Evolutionary conservation across 2,888 invertebrate genomes (phyloP), one percentile per base, ranked within the genome.

Genomic region (Macrophya annulata): DNA sequence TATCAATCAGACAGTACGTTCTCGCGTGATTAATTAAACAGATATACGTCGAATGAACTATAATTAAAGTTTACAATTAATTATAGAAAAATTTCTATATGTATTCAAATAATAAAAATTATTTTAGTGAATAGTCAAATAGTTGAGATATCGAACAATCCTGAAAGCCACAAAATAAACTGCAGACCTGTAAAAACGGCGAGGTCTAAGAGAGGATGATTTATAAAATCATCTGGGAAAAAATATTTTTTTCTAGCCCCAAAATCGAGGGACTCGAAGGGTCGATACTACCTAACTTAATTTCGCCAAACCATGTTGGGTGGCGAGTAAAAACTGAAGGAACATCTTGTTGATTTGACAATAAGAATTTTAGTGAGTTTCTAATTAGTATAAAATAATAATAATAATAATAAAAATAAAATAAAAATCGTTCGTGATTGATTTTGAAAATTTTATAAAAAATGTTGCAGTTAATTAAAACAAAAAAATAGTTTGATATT

Each of bases 121-220:
- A 31, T 31, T 31, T 31, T 3, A 31, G 31, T 21, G n/a, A 10
- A 62, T n/a, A 21, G n/a, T n/a, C n/a, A n/a, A n/a, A n/a, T n/a
- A n/a, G n/a, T n/a, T n/a, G n/a, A n/a, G n/a, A 21, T n/a, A n/a
- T 17, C n/a, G 21, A 43, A 72, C 43, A 5, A 43, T 43, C 43
- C 12, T 9, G 31, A 77, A 77, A 77, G 51, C 51, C 77, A 37
- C 77, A 77, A 51, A 77, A 77, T 77, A 55, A 55, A n/a, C 17
- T 55, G 12, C 12, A 12, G 21, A 43, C 51, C 77, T 51, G 31
- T 43, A 17, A 37, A 55, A n/a, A 17, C 43, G 72, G 43, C n/a
- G 72, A 43, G 55, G 77, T 51, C 31, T 55, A 55, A 48, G 37
- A 17, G 37, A 55, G 31, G 31, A 31, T 31, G 9, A 77, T 77